Evolutionary conservation across 2,113 vertebrate species (phyloP).

Genomic region (Emydocephalus ijimae): DNA sequence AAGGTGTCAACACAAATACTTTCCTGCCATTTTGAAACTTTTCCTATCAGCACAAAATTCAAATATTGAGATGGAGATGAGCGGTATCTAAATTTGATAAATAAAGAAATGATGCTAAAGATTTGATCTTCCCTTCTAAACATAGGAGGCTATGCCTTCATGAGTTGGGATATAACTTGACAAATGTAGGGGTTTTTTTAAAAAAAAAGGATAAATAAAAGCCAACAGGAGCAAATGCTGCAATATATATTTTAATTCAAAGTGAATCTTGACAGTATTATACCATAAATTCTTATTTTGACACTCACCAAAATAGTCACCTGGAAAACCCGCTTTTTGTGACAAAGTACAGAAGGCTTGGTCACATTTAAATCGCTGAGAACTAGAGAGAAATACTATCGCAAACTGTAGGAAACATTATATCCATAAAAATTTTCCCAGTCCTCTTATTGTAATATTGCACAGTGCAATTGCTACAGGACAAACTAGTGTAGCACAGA

Average conservation of each 20-base stretch:
- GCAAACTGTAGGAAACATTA: conserved; percentile 99
- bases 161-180: fast-evolving
- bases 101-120: background rate
- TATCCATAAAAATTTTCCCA: conserved; percentile 97
- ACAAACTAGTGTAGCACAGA: conserved; percentile 98
- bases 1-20: background rate
- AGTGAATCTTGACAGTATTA: conserved; percentile 99
- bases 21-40: background rate
- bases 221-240: conserved; percentile 68
- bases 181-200: background rate
- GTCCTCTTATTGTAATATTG: conserved; percentile 99
- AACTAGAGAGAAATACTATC: conserved; percentile 99
- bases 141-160: background rate
- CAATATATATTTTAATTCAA: conserved; percentile 99
- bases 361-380: conserved; percentile 99
- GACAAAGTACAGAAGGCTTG: conserved; percentile 99
- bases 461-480: conserved; percentile 99
- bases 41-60: background rate
- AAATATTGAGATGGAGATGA: background rate
- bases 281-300: conserved; percentile 99
- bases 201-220: conserved; percentile 39
- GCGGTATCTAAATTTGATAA: background rate
- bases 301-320: conserved; percentile 99
- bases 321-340: conserved; percentile 99
- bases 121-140: background rate